Evolutionary conservation across 1,140 invertebrate species (phyloP), one percentile per base, ranked within the genome.

Genomic region (Drosophila obscura): DNA sequence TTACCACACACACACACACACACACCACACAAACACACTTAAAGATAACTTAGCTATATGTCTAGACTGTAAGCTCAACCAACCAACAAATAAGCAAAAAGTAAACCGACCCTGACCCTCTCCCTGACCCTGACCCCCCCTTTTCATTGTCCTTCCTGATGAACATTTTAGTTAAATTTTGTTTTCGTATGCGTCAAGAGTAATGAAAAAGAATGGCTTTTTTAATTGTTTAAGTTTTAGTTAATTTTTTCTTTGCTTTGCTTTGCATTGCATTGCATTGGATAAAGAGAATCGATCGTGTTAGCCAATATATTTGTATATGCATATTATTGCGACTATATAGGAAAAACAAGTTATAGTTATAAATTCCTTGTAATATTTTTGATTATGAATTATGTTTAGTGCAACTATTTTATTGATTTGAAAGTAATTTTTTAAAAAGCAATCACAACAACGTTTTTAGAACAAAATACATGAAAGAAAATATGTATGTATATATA

Each of bases 151-250:
- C 26, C 35, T 39, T 13, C 35, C 11, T 39, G 1, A 62, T 49
- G 52, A 65, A 67, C 44, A 56, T 53, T 80, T 84, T 84, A 84
- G 80, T 79, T 84, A 67, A 84, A 84, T 84, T 84, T 82, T 80
- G 77, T 80, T 80, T 80, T 67, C 43, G 62, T 66, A 69, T 59
- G 50, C 56, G 57, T 67, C 19, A 59, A 52, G 28, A 55, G 31
- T 53, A 52, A 50, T 61, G 48, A 60, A 53, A 22, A 76, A 62
- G 28, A 58, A 74, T 66, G 81, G 77, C 73, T 87, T 85, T 85
- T 87, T 81, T 74, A 72, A 61, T 68, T 67, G 49, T 71, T 81
- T 85, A 85, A 87, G 82, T 75, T 74, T 74, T 85, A 85, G 81
- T 81, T 81, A 81, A 85, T 84, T 80, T 79, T 80, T 73, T 75